Conservation (phyloP, 2,888 invertebrate genomes). For the Apoda limacodes region DNA sequence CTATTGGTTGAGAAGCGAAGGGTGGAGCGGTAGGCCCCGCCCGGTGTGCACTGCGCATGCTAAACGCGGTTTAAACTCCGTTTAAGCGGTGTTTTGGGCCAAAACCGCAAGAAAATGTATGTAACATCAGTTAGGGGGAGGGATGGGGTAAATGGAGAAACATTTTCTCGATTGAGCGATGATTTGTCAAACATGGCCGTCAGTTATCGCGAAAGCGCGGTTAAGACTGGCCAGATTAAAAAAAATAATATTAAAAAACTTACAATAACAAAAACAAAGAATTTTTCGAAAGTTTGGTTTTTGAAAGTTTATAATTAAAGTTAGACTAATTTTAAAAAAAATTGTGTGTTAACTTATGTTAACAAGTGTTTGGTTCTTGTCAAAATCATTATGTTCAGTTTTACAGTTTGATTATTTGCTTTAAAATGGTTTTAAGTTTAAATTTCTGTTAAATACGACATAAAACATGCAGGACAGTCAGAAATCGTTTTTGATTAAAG, state of each 20-base stretch:
- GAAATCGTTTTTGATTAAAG: slow-evolving; percentile 87
- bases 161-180: slow-evolving; percentile 57
- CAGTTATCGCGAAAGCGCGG: slow-evolving; percentile 52
- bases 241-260: not conserved
- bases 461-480: slow-evolving; percentile 72
- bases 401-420: slow-evolving; percentile 9
- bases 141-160: slow-evolving; percentile 58
- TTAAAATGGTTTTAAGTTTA: slow-evolving; percentile 1
- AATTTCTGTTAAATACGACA: too few species aligned
- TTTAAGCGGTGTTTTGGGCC: slow-evolving; percentile 68
- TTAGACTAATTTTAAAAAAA: too few species aligned
- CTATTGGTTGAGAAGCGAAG: slow-evolving; percentile 37
- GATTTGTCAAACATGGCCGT: slow-evolving; percentile 53
- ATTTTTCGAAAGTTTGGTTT: too few species aligned
- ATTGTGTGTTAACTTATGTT: too few species aligned
- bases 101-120: slow-evolving; percentile 68
- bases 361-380: too few species aligned
- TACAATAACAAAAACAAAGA: not conserved
- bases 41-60: slow-evolving; percentile 51
- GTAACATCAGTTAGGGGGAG: slow-evolving; percentile 58
- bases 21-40: slow-evolving; percentile 42
- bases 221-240: slow-evolving; percentile 52
- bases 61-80: slow-evolving; percentile 62
- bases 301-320: not conserved
- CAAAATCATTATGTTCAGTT: slow-evolving; percentile 2